Evolutionary conservation across 2,113 vertebrate species (phyloP).

Genomic region (Phyllopteryx taeniolatus): DNA sequence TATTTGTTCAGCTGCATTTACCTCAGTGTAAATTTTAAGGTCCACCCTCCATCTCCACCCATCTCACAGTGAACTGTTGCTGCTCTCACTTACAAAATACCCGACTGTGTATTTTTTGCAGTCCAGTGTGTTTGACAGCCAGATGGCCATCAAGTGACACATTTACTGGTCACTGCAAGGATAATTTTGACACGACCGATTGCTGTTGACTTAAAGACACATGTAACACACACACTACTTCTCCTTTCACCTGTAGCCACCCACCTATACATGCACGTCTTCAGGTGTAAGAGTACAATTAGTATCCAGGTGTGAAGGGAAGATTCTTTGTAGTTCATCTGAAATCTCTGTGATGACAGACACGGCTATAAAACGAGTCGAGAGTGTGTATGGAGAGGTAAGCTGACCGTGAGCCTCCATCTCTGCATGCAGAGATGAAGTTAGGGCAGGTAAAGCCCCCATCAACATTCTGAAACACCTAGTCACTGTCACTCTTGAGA

Average conservation of each 20-base stretch:
- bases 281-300: slow-evolving; percentile 21
- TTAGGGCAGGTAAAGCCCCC: slow-evolving; percentile 34
- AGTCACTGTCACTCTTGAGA: slow-evolving; percentile 45
- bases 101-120: not conserved
- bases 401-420: slow-evolving; percentile 26
- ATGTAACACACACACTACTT: slow-evolving; percentile 31
- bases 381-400: slow-evolving; percentile 11
- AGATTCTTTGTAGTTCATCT: slow-evolving; percentile 40
- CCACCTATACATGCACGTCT: slow-evolving; percentile 5
- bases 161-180: slow-evolving; percentile 37
- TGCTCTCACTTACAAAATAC: not conserved
- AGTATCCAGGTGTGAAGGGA: slow-evolving; percentile 60
- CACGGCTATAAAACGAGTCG: slow-evolving; percentile 11
- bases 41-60: not conserved
- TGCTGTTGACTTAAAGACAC: slow-evolving; percentile 53
- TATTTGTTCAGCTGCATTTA: not conserved
- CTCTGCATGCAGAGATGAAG: slow-evolving; percentile 41
- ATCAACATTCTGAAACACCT: slow-evolving; percentile 42
- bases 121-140: slow-evolving; percentile 13
- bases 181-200: slow-evolving; percentile 60
- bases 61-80: slow-evolving; percentile 3
- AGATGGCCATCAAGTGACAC: slow-evolving; percentile 21
- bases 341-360: slow-evolving; percentile 57
- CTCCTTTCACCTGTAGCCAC: slow-evolving; percentile 3
- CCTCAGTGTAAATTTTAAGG: not conserved